Evolutionary conservation across 2,888 invertebrate species (phyloP).

Genomic region (Arrhopalites spinosus): DNA sequence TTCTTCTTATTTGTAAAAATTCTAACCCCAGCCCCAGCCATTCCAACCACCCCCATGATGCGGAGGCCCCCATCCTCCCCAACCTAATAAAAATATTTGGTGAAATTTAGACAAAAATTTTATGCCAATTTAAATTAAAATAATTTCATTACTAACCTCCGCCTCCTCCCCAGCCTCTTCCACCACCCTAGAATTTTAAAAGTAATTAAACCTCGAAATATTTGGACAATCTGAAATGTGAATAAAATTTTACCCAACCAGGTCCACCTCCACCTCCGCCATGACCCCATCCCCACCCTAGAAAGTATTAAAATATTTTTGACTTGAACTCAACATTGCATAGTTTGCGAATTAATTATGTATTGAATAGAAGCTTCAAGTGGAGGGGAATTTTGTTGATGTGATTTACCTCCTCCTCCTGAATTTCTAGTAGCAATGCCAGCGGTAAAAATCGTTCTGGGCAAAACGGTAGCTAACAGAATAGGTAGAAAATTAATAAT

Average conservation of each 20-base stretch:
- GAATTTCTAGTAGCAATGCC: constrained; percentile 28
- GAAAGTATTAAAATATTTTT: too few species aligned
- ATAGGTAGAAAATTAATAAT: too few species aligned
- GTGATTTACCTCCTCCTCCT: constrained; percentile 9
- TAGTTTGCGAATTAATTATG: too few species aligned
- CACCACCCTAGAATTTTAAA: neutral
- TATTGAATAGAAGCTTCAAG: too few species aligned
- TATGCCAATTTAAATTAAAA: neutral
- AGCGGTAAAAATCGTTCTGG: constrained; percentile 28
- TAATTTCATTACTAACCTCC: neutral
- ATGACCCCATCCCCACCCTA: neutral
- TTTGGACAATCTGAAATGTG: too few species aligned
- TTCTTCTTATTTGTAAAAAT: neutral
- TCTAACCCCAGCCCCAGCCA: neutral
- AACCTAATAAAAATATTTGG: too few species aligned
- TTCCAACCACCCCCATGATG: constrained; percentile 1
- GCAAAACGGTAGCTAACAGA: constrained; percentile 28
- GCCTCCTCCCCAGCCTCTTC: neutral
- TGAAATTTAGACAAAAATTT: too few species aligned
- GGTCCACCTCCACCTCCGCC: constrained; percentile 13
- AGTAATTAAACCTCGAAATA: neutral
- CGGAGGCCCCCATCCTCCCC: neutral
- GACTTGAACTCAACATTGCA: too few species aligned
- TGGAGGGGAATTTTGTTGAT: neutral
- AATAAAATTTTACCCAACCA: neutral